phyloP scores from a whole-genome alignment of 2,113 vertebrate species.

The Tamias sibiricus region DNA sequence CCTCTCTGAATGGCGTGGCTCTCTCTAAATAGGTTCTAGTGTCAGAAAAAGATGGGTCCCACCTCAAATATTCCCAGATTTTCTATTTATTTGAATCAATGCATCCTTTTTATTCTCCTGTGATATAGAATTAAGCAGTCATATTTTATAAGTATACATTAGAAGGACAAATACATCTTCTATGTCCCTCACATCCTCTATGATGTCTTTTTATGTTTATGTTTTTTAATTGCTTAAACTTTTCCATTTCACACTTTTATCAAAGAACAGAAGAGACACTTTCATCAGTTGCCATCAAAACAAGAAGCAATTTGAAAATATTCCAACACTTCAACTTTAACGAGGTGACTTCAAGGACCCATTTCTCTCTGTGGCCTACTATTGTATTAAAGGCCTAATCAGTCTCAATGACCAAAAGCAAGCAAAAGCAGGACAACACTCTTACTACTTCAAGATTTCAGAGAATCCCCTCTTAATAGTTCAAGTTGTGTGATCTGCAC shows the following conservation, averaged over 20 bases:
- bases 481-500: not conserved
- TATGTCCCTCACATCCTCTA: not conserved
- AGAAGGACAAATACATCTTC: not conserved
- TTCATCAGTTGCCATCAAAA: slow-evolving; percentile 19
- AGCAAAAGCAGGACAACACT: not conserved
- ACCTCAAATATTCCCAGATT: not conserved
- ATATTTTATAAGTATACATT: not conserved
- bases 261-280: not conserved
- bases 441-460: not conserved
- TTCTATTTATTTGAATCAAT: not conserved
- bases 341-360: not conserved
- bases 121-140: not conserved
- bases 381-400: not conserved
- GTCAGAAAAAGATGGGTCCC: not conserved
- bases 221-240: not conserved
- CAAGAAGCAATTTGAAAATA: slow-evolving; percentile 16
- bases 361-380: not conserved
- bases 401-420: not conserved
- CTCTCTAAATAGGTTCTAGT: not conserved
- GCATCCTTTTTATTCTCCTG: not conserved
- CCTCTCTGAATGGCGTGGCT: not conserved
- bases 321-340: slow-evolving; percentile 37
- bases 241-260: slow-evolving; percentile 46
- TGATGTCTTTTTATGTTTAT: not conserved
- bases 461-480: not conserved